Conservation (phyloP, 92 coral and sea anemone species). For the Phymanthus crucifer region DNA sequence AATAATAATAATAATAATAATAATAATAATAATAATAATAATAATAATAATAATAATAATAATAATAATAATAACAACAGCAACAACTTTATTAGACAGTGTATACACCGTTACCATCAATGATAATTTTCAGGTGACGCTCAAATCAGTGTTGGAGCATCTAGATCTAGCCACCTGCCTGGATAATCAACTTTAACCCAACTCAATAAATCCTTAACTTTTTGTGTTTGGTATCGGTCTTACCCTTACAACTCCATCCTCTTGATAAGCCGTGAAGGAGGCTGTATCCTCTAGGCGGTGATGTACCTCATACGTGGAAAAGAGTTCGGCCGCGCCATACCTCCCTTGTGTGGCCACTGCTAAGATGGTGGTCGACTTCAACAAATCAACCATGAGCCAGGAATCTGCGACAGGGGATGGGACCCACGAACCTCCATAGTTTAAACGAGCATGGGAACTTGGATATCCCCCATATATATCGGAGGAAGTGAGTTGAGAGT, state of each 20-base stretch:
- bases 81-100: too few species aligned
- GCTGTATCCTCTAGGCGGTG: not conserved
- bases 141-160: too few species aligned
- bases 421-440: not conserved
- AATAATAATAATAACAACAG: too few species aligned
- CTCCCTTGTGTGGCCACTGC: conserved; percentile 6
- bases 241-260: not conserved
- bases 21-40: too few species aligned
- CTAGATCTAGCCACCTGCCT: too few species aligned
- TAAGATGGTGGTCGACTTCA: not conserved
- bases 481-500: not conserved
- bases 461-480: not conserved
- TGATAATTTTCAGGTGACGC: too few species aligned
- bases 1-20: too few species aligned
- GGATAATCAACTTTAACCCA: too few species aligned
- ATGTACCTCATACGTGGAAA: not conserved
- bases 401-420: not conserved
- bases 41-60: too few species aligned
- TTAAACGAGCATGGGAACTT: not conserved
- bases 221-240: too few species aligned
- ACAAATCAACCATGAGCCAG: not conserved
- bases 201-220: too few species aligned
- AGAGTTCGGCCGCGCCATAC: not conserved
- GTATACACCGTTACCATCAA: not conserved
- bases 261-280: not conserved